Evolutionary conservation across 1,140 invertebrate genomes (phyloP), one percentile per base, ranked within the genome.

Genomic region (Batillaria attramentaria): DNA sequence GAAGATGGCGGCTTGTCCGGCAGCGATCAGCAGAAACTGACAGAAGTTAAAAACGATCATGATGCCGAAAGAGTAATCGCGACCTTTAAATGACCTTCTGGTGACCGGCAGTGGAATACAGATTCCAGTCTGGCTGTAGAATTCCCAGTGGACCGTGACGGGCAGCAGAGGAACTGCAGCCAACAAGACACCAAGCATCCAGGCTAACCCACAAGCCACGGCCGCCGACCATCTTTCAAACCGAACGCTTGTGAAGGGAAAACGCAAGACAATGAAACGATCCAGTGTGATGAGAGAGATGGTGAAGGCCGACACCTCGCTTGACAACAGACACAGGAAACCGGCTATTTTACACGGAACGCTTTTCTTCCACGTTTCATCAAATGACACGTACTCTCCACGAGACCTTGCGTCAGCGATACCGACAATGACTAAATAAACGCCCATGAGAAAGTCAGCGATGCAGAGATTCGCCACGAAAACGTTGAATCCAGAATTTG

Each of bases 221-320:
- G 50, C 20, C 5, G 68, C 50, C 16, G 70, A 78, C n/a, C 50
- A 50, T 33, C 16, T 28, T 31, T 75, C 60, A 50, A 80, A 80
- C 28, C 54, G 72, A 20, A 35, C 79, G 4, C 83, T 62, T 16
- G 50, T 76, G 16, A 76, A 50, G 0, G 87, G 86, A 69, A 83
- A 87, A 20, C 84, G 78, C 37, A 89, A 75, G 28, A 76, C 81
- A 2, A 86, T 42, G 54, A 85, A 82, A 13, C 87, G 70, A 66
- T 89, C 87, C 13, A 86, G 16, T 1, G 88, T 86, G 3, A 89
- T 87, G 0, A 88, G 65, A 35, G 73, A 79, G 0, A 89, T 77
- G 65, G 84, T 85, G 66, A 85, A 68, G 24, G 83, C 81, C 1
- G 86, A 87, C 3, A 80, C 76, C 57, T 87, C 85, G 54, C 78